Evolutionary conservation across 2,888 invertebrate species (phyloP), one percentile per base, ranked within the genome.

Genomic region (Habrosyne pyritoides): DNA sequence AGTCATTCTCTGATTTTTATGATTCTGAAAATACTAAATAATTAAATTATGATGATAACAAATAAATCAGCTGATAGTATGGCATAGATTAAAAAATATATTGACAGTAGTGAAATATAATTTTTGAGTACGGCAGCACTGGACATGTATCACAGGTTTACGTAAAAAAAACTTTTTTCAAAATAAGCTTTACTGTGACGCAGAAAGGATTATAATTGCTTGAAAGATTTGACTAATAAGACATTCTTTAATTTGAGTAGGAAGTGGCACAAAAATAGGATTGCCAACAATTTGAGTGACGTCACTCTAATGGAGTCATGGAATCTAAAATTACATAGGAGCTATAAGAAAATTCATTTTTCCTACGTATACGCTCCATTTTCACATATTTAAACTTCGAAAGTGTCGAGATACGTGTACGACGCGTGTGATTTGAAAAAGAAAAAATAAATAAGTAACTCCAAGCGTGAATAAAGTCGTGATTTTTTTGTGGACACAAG

Each of bases 211-310:
- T 75, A 84, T 60, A 83, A 76, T 89, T 69, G 73, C 62, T 63
- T 55, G 63, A 66, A 70, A 74, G 73, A 71, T 74, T 57, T 55
- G 64, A 71, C 63, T 66, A 74, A 60, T 86, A 83, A 73, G 84
- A 77, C 84, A 71, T 85, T 85, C 81, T 79, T 78, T 81, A 71
- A 76, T 77, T 77, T 77, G 80, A 81, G 79, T 83, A 86, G 89
- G 89, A 91, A 90, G 82, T 88, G 75, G 82, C 80, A 87, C 83
- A 87, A 89, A 91, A 92, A 91, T 91, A 91, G 90, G 91, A 90
- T 90, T 89, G 91, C 91, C 92, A 90, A 91, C 92, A 86, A 87
- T 89, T 83, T 77, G 79, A 80, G 84, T 93, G 93, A 93, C 93
- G 93, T 93, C 93, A 92, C 84, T 71, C 74, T 70, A 82, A 86